These are phyloP conservation scores for Graptemys geographica DNA, from an alignment of 2,797 vertebrate genomes.

Conservation along the genomic window DNA sequence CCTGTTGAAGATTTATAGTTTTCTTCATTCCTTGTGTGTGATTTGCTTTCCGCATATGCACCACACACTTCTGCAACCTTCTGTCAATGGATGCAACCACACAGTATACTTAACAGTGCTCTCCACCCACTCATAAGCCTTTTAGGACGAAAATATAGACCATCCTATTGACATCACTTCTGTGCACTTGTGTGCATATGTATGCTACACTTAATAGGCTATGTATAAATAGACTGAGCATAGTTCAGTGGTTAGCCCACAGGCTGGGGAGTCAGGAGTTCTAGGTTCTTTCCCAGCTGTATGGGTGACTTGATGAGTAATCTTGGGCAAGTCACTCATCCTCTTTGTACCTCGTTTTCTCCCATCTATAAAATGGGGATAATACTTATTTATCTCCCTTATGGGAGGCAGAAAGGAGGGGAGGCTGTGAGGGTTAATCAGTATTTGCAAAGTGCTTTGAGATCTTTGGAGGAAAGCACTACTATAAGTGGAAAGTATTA, in stretches of 20 bases:
- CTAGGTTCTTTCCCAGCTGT: background rate
- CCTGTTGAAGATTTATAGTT: fast-evolving
- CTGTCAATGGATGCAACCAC: background rate
- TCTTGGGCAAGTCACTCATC: background rate
- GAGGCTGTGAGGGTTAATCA: background rate
- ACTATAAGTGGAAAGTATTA: background rate
- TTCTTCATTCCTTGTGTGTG: fast-evolving
- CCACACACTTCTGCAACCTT: background rate
- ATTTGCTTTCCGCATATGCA: constrained; percentile 20
- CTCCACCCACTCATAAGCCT: fast-evolving
- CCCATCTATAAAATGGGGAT: background rate
- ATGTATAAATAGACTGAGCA: background rate
- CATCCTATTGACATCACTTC: background rate
- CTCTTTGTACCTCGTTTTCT: background rate
- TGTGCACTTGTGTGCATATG: background rate
- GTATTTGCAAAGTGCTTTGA: background rate
- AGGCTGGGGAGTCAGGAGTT: fast-evolving
- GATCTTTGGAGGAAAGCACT: background rate
- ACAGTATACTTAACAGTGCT: fast-evolving
- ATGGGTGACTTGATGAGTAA: background rate
- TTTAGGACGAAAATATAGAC: background rate
- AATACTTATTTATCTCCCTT: background rate
- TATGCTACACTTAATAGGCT: background rate
- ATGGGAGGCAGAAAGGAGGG: background rate
- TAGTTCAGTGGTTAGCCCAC: background rate